Conservation (phyloP, 2,113 vertebrate species). For the Regulus satrapa region DNA sequence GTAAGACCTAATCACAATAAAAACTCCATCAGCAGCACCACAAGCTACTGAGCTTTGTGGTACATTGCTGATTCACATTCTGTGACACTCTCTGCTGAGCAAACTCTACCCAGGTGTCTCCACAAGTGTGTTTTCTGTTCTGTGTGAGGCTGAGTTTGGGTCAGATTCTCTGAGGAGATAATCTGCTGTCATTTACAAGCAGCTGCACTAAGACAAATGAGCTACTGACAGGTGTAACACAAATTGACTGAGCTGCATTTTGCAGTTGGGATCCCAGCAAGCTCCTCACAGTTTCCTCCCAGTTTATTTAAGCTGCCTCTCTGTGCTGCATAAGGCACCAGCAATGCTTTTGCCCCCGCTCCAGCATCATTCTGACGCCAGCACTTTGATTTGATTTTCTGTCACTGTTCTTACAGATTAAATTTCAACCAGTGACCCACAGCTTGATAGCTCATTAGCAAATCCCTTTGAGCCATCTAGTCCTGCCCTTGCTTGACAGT, state of each 20-base stretch:
- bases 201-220: neutral
- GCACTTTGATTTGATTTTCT: constrained; percentile 36
- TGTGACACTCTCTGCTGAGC: neutral
- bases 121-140: neutral
- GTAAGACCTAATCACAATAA: neutral
- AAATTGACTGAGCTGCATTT: neutral
- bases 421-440: constrained; percentile 45
- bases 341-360: neutral
- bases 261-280: neutral
- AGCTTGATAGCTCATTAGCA: constrained; percentile 48
- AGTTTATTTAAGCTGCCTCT: neutral
- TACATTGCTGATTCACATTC: neutral
- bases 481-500: neutral
- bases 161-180: neutral
- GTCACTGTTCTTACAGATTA: constrained; percentile 26
- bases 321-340: neutral
- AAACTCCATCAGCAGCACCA: neutral
- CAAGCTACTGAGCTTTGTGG: neutral
- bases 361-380: constrained; percentile 17
- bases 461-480: neutral
- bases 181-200: neutral
- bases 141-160: neutral
- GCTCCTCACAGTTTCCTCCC: neutral
- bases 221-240: neutral
- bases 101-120: neutral